Base-by-base conservation (phyloP, 2,113 vertebrate species). In the Hippocampus comes region DNA sequence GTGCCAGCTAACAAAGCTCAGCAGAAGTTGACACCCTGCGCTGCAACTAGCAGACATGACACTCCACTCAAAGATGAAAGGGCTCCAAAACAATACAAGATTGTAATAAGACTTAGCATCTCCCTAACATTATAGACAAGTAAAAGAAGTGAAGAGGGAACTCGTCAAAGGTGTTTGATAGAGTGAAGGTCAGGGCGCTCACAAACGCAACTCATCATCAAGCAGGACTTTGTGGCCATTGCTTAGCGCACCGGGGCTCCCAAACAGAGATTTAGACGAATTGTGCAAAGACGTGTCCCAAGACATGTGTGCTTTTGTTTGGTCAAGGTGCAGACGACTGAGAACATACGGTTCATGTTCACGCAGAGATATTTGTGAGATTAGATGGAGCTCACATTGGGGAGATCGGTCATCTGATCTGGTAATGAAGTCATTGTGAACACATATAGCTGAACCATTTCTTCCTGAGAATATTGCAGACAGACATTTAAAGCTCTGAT, bases 351-450 rank as follows among this genome's bases (percentile, higher is more conserved):
- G 68, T 67, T 87, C 86, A 76, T 87, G 89, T 91, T 90, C 84
- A 90, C 87, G 74, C 68, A 86, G 63, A 83, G 77, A 85, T 88
- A 87, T 82, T 82, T 84, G 71, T 76, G 80, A 87, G 87, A 91
- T 90, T 86, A 89, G 77, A 34, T 66, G 77, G 81, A 75, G 84
- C 83, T 84, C 84, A 78, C 71, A 76, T 49, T 69, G 68, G 68
- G 75, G 72, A 55, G 25, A 75, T 48, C 71, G 70, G 81, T 85
- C 79, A 87, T 81, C 77, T 80, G 81, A 88, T 85, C 85, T 25
- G 67, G 48, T 60, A 72, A 75, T 76, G 70, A 86, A 87, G 74
- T 38, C 2, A 70, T 0, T n/a, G 60, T 9, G 25, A 73, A 82
- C 72, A 84, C 68, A 85, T 71, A 74, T 71, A 74, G 17, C 43